Percentiles rank a stretch among this genome's conserved stretches.
Evolutionary conservation across 1,140 invertebrate genomes (phyloP).

Genomic region (Caerostris extrusa): DNA sequence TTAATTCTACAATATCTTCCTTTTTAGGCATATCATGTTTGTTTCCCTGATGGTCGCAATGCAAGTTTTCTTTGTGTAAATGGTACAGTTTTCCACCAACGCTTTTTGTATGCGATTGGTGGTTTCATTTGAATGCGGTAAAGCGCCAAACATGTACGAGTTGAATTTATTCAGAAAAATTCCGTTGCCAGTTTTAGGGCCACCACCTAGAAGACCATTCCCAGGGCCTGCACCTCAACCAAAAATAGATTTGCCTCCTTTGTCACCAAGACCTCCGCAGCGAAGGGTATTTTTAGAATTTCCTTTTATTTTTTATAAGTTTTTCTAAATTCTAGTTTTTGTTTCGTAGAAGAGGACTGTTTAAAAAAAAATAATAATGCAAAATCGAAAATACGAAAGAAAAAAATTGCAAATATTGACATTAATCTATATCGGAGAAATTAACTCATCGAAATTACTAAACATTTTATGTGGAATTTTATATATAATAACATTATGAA

Average conservation of each 20-base stretch:
- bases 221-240: constrained; percentile 48
- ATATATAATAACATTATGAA: too few species aligned
- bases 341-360: too few species aligned
- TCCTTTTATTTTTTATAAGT: neutral
- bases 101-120: constrained; percentile 76
- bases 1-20: neutral
- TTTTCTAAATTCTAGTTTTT: too few species aligned
- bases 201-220: constrained; percentile 43
- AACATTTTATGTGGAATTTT: too few species aligned
- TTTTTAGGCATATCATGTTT: constrained; percentile 77
- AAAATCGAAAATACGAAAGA: too few species aligned
- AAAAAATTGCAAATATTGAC: too few species aligned
- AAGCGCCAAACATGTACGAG: constrained; percentile 61
- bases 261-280: neutral
- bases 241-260: constrained; percentile 5
- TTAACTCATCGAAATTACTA: too few species aligned
- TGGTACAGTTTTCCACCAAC: constrained; percentile 76
- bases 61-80: constrained; percentile 76
- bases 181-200: constrained; percentile 66
- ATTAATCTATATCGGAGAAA: too few species aligned
- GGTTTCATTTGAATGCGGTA: constrained; percentile 72
- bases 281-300: neutral
- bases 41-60: constrained; percentile 77
- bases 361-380: too few species aligned
- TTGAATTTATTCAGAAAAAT: constrained; percentile 70